These are phyloP conservation scores for Nothura maculosa DNA, from an alignment of 2,797 vertebrate genomes.

Conservation along the genomic window DNA sequence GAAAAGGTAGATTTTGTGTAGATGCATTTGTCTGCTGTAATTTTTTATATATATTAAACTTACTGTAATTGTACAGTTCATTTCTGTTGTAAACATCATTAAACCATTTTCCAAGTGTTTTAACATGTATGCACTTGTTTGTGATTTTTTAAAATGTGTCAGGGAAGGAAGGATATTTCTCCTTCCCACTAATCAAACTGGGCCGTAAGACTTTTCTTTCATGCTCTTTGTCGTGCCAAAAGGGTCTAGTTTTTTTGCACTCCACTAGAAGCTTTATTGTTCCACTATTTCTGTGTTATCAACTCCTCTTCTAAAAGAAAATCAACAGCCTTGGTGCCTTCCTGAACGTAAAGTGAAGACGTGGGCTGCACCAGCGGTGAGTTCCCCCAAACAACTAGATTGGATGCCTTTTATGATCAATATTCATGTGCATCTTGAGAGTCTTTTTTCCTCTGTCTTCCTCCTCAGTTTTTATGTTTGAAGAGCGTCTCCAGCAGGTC, in stretches of 20 bases:
- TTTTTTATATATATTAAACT: conserved; percentile 99
- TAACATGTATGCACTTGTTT: conserved; percentile 81
- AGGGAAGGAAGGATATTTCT: neutral
- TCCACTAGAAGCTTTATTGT: neutral
- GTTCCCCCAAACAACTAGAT: rapidly evolving
- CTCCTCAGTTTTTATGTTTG: neutral
- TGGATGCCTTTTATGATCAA: neutral
- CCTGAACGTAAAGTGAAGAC: neutral
- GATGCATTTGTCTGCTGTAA: conserved; percentile 99
- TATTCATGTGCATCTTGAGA: neutral
- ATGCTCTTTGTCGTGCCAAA: neutral
- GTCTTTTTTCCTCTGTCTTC: rapidly evolving
- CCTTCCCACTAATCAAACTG: rapidly evolving
- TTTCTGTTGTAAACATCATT: conserved; percentile 99
- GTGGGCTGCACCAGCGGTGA: neutral
- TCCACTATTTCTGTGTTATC: neutral
- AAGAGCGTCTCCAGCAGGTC: no score
- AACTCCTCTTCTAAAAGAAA: neutral
- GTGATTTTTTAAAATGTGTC: neutral
- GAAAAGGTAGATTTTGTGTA: conserved; percentile 94
- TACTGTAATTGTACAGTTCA: conserved; percentile 99
- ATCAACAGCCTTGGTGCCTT: neutral
- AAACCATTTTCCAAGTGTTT: conserved; percentile 99
- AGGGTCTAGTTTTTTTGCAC: neutral
- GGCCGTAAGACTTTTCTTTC: neutral